phyloP scores from a whole-genome alignment of 1,140 invertebrate genomes.

The Aphaenogaster floridana region DNA sequence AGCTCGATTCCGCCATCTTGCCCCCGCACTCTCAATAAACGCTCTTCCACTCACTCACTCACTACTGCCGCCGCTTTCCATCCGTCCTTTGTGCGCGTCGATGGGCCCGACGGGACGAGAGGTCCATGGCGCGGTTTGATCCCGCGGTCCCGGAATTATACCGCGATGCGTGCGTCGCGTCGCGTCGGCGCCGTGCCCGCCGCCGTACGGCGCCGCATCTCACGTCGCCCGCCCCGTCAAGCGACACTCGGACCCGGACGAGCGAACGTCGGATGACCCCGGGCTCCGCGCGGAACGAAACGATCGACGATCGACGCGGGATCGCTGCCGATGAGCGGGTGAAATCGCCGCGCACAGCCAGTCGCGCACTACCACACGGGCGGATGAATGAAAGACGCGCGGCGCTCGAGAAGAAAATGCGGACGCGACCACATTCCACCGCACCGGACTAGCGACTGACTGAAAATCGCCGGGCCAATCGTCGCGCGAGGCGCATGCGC shows the following conservation, averaged over 20 bases:
- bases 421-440: slow-evolving; percentile 77
- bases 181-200: slow-evolving; percentile 57
- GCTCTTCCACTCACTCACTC: slow-evolving; percentile 77
- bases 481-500: slow-evolving; percentile 64
- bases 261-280: not conserved
- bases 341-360: slow-evolving; percentile 8
- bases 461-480: slow-evolving; percentile 70
- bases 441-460: slow-evolving; percentile 79
- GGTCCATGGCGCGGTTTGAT: slow-evolving; percentile 78
- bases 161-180: slow-evolving; percentile 62
- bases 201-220: slow-evolving; percentile 62
- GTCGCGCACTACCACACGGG: slow-evolving; percentile 54
- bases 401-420: slow-evolving; percentile 68
- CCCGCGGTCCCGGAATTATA: slow-evolving; percentile 48
- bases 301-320: not conserved
- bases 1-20: slow-evolving; percentile 89
- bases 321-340: slow-evolving; percentile 18
- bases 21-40: slow-evolving; percentile 66
- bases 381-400: slow-evolving; percentile 76
- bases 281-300: not conserved
- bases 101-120: slow-evolving; percentile 62
- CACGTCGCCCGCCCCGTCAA: not conserved
- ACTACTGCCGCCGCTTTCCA: slow-evolving; percentile 82
- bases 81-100: slow-evolving; percentile 82
- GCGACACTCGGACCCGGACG: not conserved